These are phyloP conservation scores for Netelia inedita DNA, from an alignment of 2,888 invertebrate genomes.

Conservation along the genomic window DNA sequence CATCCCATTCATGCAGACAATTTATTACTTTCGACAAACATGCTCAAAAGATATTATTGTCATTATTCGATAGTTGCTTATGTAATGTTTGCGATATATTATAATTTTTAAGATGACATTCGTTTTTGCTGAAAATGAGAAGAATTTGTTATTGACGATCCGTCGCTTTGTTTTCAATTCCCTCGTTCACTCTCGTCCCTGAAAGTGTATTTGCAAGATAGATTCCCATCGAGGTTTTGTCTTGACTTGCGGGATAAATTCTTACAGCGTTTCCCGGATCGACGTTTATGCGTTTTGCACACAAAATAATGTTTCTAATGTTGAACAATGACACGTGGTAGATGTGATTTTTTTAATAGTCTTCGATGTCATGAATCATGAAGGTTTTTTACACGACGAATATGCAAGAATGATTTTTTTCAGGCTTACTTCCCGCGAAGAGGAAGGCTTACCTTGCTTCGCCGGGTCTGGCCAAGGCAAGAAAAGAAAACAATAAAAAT, in stretches of 20 bases:
- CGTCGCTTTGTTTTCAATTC: slow-evolving; percentile 14
- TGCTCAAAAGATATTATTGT: slow-evolving; percentile 56
- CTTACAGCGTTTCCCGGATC: slow-evolving; percentile 13
- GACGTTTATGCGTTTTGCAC: slow-evolving; percentile 56
- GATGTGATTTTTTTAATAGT: slow-evolving; percentile 52
- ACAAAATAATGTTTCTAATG: slow-evolving; percentile 45
- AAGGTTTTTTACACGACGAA: slow-evolving; percentile 51
- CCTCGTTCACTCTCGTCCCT: slow-evolving; percentile 36
- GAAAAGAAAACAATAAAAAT: slow-evolving; percentile 76
- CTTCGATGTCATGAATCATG: slow-evolving; percentile 58
- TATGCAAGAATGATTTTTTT: slow-evolving; percentile 55
- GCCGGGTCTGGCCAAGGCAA: slow-evolving; percentile 81
- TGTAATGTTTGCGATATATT: slow-evolving; percentile 41
- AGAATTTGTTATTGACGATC: slow-evolving; percentile 41
- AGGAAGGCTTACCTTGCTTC: slow-evolving; percentile 81
- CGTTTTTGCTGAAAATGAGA: slow-evolving; percentile 57
- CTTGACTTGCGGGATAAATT: slow-evolving; percentile 13
- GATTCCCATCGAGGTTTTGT: slow-evolving; percentile 18
- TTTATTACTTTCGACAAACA: slow-evolving; percentile 38
- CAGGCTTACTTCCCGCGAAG: slow-evolving; percentile 59
- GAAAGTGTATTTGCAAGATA: slow-evolving; percentile 39
- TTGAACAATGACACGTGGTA: slow-evolving; percentile 40
- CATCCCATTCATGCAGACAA: slow-evolving; percentile 35
- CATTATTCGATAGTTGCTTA: slow-evolving; percentile 39
- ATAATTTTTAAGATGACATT: slow-evolving; percentile 35